phyloP scores from a whole-genome alignment of 2,888 invertebrate species.

The Margaritifera margaritifera region DNA sequence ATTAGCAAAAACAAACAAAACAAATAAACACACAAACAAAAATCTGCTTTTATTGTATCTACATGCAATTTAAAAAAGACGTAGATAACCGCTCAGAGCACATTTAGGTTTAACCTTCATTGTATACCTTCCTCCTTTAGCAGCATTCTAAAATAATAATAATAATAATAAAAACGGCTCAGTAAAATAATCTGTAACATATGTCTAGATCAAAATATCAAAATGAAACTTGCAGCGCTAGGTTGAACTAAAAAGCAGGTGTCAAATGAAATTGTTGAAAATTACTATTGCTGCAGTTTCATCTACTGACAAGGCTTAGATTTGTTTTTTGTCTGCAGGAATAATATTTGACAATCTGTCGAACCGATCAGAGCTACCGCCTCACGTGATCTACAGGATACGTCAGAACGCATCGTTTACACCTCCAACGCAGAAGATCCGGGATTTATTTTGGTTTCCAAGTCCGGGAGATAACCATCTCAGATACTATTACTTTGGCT shows the following conservation, averaged over 20 bases:
- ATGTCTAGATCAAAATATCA: neutral
- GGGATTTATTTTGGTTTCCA: constrained; percentile 73
- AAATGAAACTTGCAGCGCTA: neutral
- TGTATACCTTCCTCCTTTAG: too few relatives aligned
- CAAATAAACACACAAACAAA: too few relatives aligned
- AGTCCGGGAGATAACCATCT: constrained; percentile 70
- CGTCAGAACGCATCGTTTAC: constrained; percentile 73
- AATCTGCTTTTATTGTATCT: too few relatives aligned
- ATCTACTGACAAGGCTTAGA: too few relatives aligned
- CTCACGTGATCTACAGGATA: constrained; percentile 73
- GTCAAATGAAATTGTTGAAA: neutral
- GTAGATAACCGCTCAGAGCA: too few relatives aligned
- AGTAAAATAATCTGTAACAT: too few relatives aligned
- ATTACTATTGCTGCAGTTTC: too few relatives aligned
- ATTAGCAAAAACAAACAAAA: too few relatives aligned
- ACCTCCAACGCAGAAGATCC: constrained; percentile 68
- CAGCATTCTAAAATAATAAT: too few relatives aligned
- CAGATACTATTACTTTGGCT: constrained; percentile 76
- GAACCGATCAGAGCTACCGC: constrained; percentile 65
- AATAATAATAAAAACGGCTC: too few relatives aligned
- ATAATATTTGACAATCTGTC: constrained; percentile 71
- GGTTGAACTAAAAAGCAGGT: neutral
- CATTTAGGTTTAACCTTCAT: too few relatives aligned
- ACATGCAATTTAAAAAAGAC: too few relatives aligned
- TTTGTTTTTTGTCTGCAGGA: constrained; percentile 51